These are phyloP conservation scores for Ruditapes philippinarum DNA, from an alignment of 1,140 invertebrate genomes.

Conservation along the genomic window DNA sequence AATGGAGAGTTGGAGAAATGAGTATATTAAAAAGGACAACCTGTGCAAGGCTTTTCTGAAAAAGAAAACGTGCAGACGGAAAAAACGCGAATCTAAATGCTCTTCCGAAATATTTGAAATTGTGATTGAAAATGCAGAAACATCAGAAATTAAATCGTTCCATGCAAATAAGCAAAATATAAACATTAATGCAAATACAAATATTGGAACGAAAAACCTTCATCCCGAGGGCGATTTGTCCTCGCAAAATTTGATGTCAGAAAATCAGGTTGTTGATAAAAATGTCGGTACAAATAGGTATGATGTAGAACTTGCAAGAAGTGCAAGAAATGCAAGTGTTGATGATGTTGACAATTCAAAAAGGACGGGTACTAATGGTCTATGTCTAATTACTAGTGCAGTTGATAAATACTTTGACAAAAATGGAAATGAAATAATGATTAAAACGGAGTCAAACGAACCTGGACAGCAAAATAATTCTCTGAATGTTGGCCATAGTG, in stretches of 20 bases:
- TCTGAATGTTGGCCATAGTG: neutral
- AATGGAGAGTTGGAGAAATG: neutral
- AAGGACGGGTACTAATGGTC: no score
- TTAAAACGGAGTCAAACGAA: neutral
- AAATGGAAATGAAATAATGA: neutral
- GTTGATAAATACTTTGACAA: neutral
- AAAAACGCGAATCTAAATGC: neutral
- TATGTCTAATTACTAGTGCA: no score
- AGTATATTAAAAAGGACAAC: neutral
- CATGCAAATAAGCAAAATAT: neutral
- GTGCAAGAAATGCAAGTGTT: neutral
- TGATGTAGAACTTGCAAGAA: neutral
- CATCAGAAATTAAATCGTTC: constrained; percentile 23
- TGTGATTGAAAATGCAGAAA: constrained; percentile 49
- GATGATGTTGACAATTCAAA: neutral
- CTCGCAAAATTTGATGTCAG: neutral
- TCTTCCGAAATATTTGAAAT: constrained; percentile 43
- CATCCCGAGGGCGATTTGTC: neutral
- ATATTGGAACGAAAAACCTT: neutral
- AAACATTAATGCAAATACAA: neutral
- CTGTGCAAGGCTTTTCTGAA: no score
- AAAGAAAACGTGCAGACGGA: neutral
- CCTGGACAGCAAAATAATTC: neutral
- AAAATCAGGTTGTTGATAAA: neutral
- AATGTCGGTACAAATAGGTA: neutral